A percentile compares a stretch with the other conserved stretches of the same genome.
These are phyloP conservation scores for Anthopleura sola DNA, from an alignment of 64 coral and sea anemone genomes.

Conservation along the genomic window DNA sequence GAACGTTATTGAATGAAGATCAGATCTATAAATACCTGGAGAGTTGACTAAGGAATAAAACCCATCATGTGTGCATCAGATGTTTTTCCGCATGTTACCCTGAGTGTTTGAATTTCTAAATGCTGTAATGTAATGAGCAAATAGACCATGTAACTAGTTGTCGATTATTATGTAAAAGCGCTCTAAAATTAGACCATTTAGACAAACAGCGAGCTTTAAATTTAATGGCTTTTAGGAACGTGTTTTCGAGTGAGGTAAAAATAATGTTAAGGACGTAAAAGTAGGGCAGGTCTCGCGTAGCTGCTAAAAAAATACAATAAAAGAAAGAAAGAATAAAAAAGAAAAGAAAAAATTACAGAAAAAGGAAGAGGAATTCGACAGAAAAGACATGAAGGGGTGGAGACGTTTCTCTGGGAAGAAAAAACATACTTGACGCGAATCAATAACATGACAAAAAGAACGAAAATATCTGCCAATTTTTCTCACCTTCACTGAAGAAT, in stretches of 20 bases:
- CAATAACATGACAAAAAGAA: neutral
- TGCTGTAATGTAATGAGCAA: neutral
- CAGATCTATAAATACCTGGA: neutral
- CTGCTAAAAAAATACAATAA: neutral
- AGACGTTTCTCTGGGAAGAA: neutral
- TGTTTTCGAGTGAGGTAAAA: neutral
- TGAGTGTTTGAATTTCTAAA: neutral
- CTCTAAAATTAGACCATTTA: constrained; percentile 1
- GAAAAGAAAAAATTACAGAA: neutral
- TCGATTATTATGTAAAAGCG: neutral
- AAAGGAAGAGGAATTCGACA: neutral
- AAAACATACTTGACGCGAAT: neutral
- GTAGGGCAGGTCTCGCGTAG: neutral
- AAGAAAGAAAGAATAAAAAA: neutral
- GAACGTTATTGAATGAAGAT: neutral
- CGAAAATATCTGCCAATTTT: neutral
- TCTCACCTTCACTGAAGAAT: neutral
- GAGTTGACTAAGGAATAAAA: neutral
- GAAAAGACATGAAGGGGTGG: neutral
- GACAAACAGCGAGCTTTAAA: neutral
- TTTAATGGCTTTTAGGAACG: neutral
- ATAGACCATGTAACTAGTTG: neutral
- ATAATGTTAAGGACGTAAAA: neutral
- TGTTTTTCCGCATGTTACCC: neutral
- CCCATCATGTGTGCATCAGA: neutral